Base-by-base conservation (phyloP, 2,888 invertebrate species). In the Encarsia formosa region DNA sequence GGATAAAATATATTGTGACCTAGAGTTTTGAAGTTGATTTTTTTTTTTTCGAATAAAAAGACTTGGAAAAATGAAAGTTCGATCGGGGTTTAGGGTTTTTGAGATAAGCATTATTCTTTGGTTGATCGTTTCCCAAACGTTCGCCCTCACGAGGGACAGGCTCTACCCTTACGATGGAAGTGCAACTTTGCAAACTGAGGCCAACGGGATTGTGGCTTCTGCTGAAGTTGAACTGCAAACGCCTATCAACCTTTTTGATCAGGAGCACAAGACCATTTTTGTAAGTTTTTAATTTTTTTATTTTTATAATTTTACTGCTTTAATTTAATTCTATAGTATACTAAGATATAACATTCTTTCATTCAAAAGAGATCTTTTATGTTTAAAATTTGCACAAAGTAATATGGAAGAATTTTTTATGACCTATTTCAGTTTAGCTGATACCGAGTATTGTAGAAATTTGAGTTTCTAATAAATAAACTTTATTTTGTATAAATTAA, bases 161-260 rank as follows among this genome's bases (percentile, higher is more conserved):
- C 59, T 73, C 15, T 73, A 72, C 44, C 69, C 71, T 1, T 63
- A 67, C 54, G 47, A 55, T 29, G 46, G 52, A 11, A 56, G 65
- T 3, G 66, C 62, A 3, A 50, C 62, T 2, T 67, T 73, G 6
- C 60, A 63, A 39, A 20, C 57, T 13, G 70, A 67, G 47, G 19
- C 46, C 23, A 61, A 64, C 43, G 71, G 70, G 19, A 59, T 62
- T 54, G 57, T 72, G 20, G 1, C 54, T 5, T 64, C 86, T 11
- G 78, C 79, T 1, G 86, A 87, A 69, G 75, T 85, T 5, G 67
- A 69, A 3, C 78, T 91, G 2, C 78, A 78, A 65, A 84, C 85
- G 31, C 90, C 93, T 2, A 80, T 95, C 49, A 78, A 81, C 43
- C 91, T 91, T 76, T 95, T 85, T 71, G 88, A 87, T 61, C 84